These are phyloP conservation scores for Spondyliosoma cantharus DNA, from an alignment of 2,797 vertebrate species.

Conservation along the genomic window DNA sequence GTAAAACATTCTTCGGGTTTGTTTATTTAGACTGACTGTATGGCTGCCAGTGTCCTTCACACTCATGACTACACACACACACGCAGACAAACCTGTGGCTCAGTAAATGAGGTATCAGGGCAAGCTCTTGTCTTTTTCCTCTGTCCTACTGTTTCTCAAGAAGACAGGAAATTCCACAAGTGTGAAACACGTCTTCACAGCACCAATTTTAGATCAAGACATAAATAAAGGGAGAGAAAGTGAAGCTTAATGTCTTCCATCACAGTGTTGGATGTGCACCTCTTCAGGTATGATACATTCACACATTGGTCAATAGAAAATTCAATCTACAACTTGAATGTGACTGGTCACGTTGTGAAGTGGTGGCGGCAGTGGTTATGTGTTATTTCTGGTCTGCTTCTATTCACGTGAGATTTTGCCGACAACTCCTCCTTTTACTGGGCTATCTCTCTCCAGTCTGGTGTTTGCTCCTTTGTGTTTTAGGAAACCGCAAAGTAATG, in stretches of 20 bases:
- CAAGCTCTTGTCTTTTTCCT: conserved; percentile 2
- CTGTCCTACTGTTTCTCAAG: conserved; percentile 3
- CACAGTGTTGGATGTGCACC: neutral
- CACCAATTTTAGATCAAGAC: neutral
- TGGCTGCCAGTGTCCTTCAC: conserved; percentile 10
- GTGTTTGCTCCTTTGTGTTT: neutral
- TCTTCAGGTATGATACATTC: neutral
- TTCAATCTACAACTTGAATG: neutral
- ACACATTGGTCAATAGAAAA: neutral
- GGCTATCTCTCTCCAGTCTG: neutral
- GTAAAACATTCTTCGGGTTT: conserved; percentile 1
- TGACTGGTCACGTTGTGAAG: neutral
- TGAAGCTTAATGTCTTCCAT: neutral
- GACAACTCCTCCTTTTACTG: neutral
- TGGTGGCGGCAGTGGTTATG: neutral
- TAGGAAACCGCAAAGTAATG: neutral
- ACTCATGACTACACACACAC: neutral
- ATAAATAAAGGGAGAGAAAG: neutral
- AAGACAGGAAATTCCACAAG: conserved; percentile 12
- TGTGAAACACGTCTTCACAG: neutral
- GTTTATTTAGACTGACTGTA: neutral
- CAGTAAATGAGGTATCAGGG: neutral
- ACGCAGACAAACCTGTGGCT: neutral
- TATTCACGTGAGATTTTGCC: neutral
- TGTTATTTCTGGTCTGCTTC: neutral